These are phyloP conservation scores for Auanema freiburgensis DNA, from an alignment of 2,888 invertebrate species.

Conservation along the genomic window DNA sequence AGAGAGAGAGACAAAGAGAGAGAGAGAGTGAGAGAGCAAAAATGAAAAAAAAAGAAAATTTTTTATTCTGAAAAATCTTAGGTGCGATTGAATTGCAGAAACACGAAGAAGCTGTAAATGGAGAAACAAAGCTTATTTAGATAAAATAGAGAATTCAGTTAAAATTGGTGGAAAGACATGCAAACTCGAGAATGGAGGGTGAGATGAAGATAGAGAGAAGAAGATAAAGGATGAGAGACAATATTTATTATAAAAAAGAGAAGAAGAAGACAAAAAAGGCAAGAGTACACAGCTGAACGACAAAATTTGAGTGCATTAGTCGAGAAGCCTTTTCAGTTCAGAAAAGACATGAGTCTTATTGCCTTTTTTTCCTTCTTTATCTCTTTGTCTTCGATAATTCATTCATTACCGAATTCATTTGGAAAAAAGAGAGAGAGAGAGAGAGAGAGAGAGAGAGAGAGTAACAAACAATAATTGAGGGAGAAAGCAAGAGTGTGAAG, in stretches of 20 bases:
- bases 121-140: neutral
- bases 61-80: neutral
- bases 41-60: constrained; percentile 7
- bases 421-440: constrained; percentile 1
- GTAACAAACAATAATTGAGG: no score
- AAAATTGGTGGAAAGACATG: no score
- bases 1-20: neutral
- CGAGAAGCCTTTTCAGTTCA: no score
- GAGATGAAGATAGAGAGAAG: neutral
- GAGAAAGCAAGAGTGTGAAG: neutral
- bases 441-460: neutral
- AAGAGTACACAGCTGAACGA: neutral
- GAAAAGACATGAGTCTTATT: no score
- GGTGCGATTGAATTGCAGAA: neutral
- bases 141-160: neutral
- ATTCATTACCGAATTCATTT: neutral
- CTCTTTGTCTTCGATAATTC: neutral
- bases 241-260: neutral
- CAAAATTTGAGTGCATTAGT: no score
- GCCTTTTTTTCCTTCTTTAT: no score
- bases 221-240: neutral
- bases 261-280: neutral
- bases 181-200: neutral
- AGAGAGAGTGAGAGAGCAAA: neutral
- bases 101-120: neutral